Base-by-base conservation (phyloP, 2,888 invertebrate genomes). In the Spisula solida region DNA sequence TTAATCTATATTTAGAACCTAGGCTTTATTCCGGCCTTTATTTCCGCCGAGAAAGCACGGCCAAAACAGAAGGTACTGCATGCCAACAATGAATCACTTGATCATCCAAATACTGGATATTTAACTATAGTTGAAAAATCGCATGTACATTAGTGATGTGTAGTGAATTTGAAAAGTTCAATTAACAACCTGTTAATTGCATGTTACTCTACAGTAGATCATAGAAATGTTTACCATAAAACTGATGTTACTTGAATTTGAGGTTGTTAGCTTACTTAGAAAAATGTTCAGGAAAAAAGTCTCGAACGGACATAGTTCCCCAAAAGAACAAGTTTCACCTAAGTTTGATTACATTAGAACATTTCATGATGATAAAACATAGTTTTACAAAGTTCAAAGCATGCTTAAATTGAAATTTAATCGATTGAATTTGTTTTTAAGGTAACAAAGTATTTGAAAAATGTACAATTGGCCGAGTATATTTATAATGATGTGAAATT, bases 1-100 rank as follows among this genome's bases (percentile, higher is more conserved):
- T 75, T 75, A 18, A 75, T 70, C 8, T 70, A 70, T 70, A 70
- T 75, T 34, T 34, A 75, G 75, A 75, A 75, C 16, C 75, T 92
- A 41, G 92, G 92, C 2, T 92, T 92, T 85, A 92, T 92, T 14
- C 92, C 90, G 48, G 92, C 92, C 25, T 70, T 90, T 10, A 89
- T 92, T 41, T 83, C 87, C 18, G 89, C 92, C 34, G 92, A 92
- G 60, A 90, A 90, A 86, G 84, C 81, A 48, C 56, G 88, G 34
- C 85, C 88, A n/a, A 70, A 60, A 12, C 55, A 81, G n/a, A 85
- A 90, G 90, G 92, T 92, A 90, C 31, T 75, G 75, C 80, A 85
- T 86, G 86, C 70, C 47, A 14, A 31, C 16, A 16, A 51, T 51
- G 51, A 51, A 51, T 51, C 25, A 25, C 25, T 66, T 41, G 10